Evolutionary conservation across 1,140 invertebrate genomes (phyloP).

Genomic region (Adelges cooleyi): DNA sequence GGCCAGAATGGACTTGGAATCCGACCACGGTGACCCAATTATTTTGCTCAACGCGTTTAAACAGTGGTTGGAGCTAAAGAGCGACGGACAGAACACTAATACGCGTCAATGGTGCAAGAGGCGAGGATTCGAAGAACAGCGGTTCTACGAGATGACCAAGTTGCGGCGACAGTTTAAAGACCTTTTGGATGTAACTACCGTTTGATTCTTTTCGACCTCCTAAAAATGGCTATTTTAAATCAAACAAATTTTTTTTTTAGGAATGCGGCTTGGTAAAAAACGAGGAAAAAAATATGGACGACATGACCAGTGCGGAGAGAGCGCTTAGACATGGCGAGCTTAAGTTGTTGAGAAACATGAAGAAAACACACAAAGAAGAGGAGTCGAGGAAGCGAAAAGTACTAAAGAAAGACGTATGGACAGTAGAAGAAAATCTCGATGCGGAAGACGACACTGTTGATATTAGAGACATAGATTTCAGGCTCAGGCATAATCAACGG

Average conservation of each 20-base stretch:
- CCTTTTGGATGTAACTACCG: conserved; percentile 53
- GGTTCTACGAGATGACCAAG: conserved; percentile 94
- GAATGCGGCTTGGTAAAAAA: conserved; percentile 57
- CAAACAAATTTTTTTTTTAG: conserved; percentile 35
- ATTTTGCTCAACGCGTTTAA: conserved; percentile 80
- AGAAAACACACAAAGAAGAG: conserved; percentile 52
- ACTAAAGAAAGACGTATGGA: conserved; percentile 49
- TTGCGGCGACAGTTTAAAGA: conserved; percentile 79
- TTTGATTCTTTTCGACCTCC: background rate
- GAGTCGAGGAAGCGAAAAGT: conserved; percentile 56
- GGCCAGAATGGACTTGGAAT: conserved; percentile 68
- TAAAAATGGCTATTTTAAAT: too few species aligned
- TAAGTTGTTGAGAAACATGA: conserved; percentile 67
- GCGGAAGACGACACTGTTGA: conserved; percentile 50
- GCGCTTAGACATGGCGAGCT: conserved; percentile 73
- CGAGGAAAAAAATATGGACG: conserved; percentile 39
- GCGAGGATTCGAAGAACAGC: conserved; percentile 84
- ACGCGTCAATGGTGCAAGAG: conserved; percentile 71
- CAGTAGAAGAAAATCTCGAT: conserved; percentile 46
- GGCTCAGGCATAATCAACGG: conserved; percentile 58
- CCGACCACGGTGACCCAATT: conserved; percentile 90
- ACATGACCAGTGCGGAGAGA: conserved; percentile 63
- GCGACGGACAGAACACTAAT: conserved; percentile 32
- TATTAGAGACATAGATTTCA: conserved; percentile 85
- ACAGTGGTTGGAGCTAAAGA: conserved; percentile 76